These are phyloP conservation scores for Myanophis thanlyinensis DNA, from an alignment of 2,113 vertebrate species.

Conservation along the genomic window DNA sequence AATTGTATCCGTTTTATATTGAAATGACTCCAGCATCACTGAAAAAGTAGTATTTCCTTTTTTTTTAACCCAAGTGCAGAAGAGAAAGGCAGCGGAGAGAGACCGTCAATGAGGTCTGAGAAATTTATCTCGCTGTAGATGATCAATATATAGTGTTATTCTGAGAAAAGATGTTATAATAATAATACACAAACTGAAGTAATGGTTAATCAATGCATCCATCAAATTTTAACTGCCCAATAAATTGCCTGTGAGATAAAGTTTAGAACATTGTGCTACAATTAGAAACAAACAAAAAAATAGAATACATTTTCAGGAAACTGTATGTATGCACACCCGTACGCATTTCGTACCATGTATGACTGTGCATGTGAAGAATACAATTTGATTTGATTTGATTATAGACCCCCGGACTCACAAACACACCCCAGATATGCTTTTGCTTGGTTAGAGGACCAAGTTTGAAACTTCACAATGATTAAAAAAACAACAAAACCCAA, in stretches of 20 bases:
- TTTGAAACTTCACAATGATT: constrained; percentile 11
- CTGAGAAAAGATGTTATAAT: constrained; percentile 10
- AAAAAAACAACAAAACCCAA: background rate
- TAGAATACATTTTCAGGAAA: constrained; percentile 3
- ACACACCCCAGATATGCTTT: background rate
- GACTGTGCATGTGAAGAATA: no score
- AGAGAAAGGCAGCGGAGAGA: background rate
- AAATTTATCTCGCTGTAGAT: background rate
- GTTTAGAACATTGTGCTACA: background rate
- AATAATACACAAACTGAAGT: constrained; percentile 7
- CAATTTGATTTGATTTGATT: no score
- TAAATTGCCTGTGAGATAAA: constrained; percentile 9
- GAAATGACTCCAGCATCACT: background rate
- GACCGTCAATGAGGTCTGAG: background rate
- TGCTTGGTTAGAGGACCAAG: background rate
- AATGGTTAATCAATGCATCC: constrained; percentile 11
- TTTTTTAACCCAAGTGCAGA: background rate
- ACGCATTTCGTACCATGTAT: no score
- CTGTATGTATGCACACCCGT: background rate
- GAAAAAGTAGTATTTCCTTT: background rate
- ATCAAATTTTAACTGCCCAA: constrained; percentile 18
- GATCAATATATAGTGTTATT: constrained; percentile 1
- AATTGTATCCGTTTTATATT: background rate
- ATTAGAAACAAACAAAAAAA: background rate
- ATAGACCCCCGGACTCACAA: no score